A percentile compares a stretch with the other conserved stretches of the same genome.
Conservation (phyloP, 2,797 vertebrate genomes). For the Falco berigora region DNA sequence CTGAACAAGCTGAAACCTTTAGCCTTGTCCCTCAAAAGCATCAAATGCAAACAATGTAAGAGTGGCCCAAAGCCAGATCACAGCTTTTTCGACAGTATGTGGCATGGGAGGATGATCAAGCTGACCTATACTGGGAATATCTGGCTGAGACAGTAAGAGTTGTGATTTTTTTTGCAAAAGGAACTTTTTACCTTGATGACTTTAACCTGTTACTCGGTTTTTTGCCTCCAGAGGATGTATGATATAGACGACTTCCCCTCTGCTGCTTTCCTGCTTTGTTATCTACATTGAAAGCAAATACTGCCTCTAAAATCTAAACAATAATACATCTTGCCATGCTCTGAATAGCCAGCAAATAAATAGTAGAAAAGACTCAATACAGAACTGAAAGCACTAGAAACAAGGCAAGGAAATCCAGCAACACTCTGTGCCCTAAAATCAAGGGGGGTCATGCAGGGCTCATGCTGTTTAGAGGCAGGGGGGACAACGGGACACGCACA, state of each 20-base stretch:
- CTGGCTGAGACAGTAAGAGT: not conserved
- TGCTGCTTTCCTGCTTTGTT: not conserved
- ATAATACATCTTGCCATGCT: not conserved
- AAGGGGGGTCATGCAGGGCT: not conserved
- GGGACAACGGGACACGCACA: not conserved
- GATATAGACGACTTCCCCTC: not conserved
- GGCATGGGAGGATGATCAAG: not conserved
- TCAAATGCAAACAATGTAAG: not conserved
- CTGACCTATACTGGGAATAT: not conserved
- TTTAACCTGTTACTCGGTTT: not conserved
- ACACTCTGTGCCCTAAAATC: not conserved
- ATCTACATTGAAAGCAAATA: not conserved
- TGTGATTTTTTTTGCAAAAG: not conserved
- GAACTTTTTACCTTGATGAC: not conserved
- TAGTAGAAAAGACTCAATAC: not conserved
- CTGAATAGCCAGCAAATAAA: not conserved
- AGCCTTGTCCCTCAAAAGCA: not conserved
- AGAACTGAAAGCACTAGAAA: not conserved
- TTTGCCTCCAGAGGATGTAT: not conserved
- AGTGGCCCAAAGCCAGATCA: not conserved
- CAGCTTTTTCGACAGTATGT: not conserved
- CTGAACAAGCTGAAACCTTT: not conserved
- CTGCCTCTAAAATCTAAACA: not conserved
- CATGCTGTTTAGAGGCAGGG: not conserved
- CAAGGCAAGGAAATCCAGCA: not conserved